Evolutionary conservation across 1,140 invertebrate genomes (phyloP), one percentile per base, ranked within the genome.

Genomic region (Solenopsis fugax): DNA sequence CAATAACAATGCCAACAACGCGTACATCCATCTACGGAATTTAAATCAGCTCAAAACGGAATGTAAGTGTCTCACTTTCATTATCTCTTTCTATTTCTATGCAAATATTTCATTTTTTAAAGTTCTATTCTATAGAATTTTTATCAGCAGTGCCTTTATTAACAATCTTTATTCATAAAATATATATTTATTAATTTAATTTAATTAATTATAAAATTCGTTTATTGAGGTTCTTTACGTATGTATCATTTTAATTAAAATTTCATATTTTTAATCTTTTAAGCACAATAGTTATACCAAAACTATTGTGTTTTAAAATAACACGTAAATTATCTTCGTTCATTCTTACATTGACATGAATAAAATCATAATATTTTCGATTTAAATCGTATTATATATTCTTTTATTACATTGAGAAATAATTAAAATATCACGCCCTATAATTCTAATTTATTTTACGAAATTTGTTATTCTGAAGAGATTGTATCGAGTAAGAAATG

Each of bases 21-120:
- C 94, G 3, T 95, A 95, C 75, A 94, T 95, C 60, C 94, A 95
- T 81, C 85, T 95, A 90, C 93, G 94, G 86, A 95, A 93, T 91
- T 93, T 95, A 80, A 95, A 93, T 87, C 94, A 95, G 88, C 93
- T 95, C 89, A 95, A 95, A 89, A 93, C 94, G 65, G 94, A 95
- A 93, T 91, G 95, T 95, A 88, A 95, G 93, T 93, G 81, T 48
- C 16, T 24, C 12, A 37, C 0, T 21, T 82, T 41, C 16, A 1
- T 45, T 21, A 7, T 37, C 41, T 41, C 7, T 41, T 41, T 41
- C 41, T 77, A 18, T 62, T n/a, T 12, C 16, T 21, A 4, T 10
- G 56, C 9, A 18, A 18, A 52, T 13, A 34, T 45, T 41, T 76
- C 4, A 13, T 41, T 24, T 48, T 45, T 3, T 21, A 69, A 45